Base-by-base conservation (phyloP, 2,797 vertebrate species). In the Gambelia wislizenii region DNA sequence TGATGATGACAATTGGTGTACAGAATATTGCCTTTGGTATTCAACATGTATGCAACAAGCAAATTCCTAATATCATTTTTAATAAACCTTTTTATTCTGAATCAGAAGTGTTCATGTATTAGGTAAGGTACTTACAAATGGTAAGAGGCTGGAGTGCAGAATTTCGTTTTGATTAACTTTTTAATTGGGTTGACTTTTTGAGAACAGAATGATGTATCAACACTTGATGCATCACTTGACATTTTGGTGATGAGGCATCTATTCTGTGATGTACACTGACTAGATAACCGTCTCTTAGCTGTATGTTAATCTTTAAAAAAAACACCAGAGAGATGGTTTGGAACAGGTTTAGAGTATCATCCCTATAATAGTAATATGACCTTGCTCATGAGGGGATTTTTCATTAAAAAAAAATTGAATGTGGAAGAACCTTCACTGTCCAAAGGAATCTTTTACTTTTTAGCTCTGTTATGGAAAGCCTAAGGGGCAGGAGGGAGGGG, bases 81-180 rank as follows among this genome's bases (percentile, higher is more conserved):
- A 7, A 74, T 12, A 0, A 61, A 56, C 1, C 0, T 64, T 83
- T 83, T 72, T 5, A 1, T 39, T 92, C 30, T 61, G 47, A 72
- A 82, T 7, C 8, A 76, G 27, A 82, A 87, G 75, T 61, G 2
- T 52, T 20, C 69, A 78, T 67, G 7, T 87, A 39, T 87, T 85
- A 76, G 33, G 9, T 84, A 78, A 84, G 27, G 6, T 80, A 64
- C 90, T 39, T 78, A 76, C 10, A 91, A 90, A 69, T 84, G 49
- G 88, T 89, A 59, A 42, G 67, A 89, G 33, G 88, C 83, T 92
- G 87, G 92, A 91, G 64, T 12, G 0, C 80, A 89, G 74, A 92
- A 89, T 91, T 91, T 89, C 83, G 84, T 93, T 93, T 91, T 94
- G 27, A 93, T 95, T 85, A 86, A 74, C 59, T 89, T 87, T 81